Conservation (phyloP, 2,113 vertebrate species). For the Cathartes aura region DNA sequence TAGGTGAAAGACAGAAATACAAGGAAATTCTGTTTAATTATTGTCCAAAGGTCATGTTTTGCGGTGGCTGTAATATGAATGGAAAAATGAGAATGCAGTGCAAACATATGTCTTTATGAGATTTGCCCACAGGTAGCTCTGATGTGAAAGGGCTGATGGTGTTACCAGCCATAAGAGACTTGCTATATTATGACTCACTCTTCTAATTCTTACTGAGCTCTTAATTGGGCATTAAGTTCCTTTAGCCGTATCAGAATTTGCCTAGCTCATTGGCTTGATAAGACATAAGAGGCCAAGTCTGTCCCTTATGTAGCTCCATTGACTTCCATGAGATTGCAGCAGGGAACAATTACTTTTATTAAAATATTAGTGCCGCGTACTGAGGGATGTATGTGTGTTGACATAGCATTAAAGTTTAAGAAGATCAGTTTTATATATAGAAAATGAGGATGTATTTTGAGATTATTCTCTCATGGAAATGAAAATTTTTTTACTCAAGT, state of each 20-base stretch:
- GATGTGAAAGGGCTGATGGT: conserved; percentile 2
- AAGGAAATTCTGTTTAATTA: not conserved
- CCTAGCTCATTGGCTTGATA: conserved; percentile 23
- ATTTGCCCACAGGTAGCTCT: conserved; percentile 1
- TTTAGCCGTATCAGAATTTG: not conserved
- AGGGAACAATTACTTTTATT: not conserved
- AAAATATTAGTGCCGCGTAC: not conserved
- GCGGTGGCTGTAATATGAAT: not conserved
- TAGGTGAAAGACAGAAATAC: not conserved
- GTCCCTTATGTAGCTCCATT: not conserved
- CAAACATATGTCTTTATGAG: not conserved
- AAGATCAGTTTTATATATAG: not conserved
- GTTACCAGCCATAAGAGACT: conserved; percentile 9
- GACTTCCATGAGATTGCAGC: not conserved
- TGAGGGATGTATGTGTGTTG: not conserved
- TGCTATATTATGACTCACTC: not conserved
- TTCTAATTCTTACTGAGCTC: not conserved
- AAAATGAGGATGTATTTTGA: not conserved
- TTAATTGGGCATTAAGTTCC: conserved; percentile 20
- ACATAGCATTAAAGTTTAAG: not conserved
- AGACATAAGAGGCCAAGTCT: not conserved
- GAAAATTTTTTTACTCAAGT: rapidly evolving
- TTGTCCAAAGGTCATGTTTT: not conserved
- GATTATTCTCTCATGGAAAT: not conserved
- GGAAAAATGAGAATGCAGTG: not conserved